Evolutionary conservation across 2,888 invertebrate species (phyloP).

Genomic region (Drosophila austrosaltans): DNA sequence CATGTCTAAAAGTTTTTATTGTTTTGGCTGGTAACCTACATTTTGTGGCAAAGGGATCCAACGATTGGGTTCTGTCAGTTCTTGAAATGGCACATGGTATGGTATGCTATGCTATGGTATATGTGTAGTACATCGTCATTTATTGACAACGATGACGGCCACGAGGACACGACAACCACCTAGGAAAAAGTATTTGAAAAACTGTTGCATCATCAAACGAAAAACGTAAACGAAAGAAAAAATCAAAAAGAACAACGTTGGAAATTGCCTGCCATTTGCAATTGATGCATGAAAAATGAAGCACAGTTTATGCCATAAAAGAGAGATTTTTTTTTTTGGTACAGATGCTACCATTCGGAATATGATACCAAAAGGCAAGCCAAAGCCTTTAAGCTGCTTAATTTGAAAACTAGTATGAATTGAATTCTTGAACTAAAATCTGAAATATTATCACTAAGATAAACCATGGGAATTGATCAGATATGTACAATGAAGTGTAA

Average conservation of each 20-base stretch:
- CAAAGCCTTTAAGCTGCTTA: not conserved
- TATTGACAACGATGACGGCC: constrained; percentile 17
- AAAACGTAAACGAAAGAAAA: constrained; percentile 1
- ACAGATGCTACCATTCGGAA: constrained; percentile 34
- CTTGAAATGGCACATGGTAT: constrained; percentile 13
- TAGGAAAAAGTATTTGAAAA: constrained; percentile 19
- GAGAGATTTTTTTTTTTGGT: constrained; percentile 29
- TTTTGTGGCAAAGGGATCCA: constrained; percentile 11
- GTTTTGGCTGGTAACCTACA: constrained; percentile 18
- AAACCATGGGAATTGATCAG: too few relatives aligned
- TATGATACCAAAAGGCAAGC: not conserved
- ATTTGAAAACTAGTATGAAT: too few relatives aligned
- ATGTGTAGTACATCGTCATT: constrained; percentile 13
- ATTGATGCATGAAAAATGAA: constrained; percentile 54
- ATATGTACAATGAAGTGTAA: too few relatives aligned
- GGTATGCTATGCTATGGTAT: too few relatives aligned
- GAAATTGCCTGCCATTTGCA: constrained; percentile 54
- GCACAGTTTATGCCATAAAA: constrained; percentile 30
- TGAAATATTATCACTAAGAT: too few relatives aligned
- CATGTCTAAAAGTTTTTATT: constrained; percentile 36
- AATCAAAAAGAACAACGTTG: constrained; percentile 9
- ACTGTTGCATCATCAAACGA: constrained; percentile 22
- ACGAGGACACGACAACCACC: constrained; percentile 12
- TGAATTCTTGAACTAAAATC: too few relatives aligned
- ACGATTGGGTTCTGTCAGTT: constrained; percentile 10